phyloP scores from a whole-genome alignment of 1,140 invertebrate genomes.

The Drosophila lini region DNA sequence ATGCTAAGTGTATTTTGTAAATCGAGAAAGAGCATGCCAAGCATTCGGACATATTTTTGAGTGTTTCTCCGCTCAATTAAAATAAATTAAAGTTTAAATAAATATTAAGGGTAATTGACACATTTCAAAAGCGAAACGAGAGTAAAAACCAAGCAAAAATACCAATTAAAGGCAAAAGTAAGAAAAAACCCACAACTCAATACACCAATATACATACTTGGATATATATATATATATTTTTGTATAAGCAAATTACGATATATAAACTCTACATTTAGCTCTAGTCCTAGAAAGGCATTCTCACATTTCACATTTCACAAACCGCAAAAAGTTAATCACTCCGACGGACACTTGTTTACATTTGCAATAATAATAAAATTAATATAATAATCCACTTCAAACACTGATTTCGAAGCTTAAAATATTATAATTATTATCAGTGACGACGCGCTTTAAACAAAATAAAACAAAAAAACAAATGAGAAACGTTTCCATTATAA shows the following conservation, averaged over 20 bases:
- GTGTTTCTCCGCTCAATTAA: slow-evolving; percentile 59
- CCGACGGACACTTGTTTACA: slow-evolving; percentile 68
- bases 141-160: slow-evolving; percentile 20
- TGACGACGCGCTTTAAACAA: slow-evolving; percentile 55
- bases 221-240: slow-evolving; percentile 61
- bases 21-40: slow-evolving; percentile 64
- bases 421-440: slow-evolving; percentile 51
- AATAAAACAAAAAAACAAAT: background rate
- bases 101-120: slow-evolving; percentile 52
- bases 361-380: slow-evolving; percentile 54
- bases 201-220: slow-evolving; percentile 19
- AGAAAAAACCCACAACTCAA: slow-evolving; percentile 17
- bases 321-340: slow-evolving; percentile 50
- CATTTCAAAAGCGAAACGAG: slow-evolving; percentile 52
- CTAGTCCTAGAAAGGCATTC: slow-evolving; percentile 54
- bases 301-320: slow-evolving; percentile 37
- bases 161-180: slow-evolving; percentile 41
- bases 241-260: slow-evolving; percentile 63
- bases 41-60: slow-evolving; percentile 78
- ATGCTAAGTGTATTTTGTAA: slow-evolving; percentile 55
- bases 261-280: slow-evolving; percentile 62
- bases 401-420: slow-evolving; percentile 49
- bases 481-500: slow-evolving; percentile 69
- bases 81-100: slow-evolving; percentile 29
- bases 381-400: slow-evolving; percentile 38